Evolutionary conservation across 2,888 invertebrate species (phyloP), one percentile per base, ranked within the genome.

Genomic region (Phaedon cochleariae): DNA sequence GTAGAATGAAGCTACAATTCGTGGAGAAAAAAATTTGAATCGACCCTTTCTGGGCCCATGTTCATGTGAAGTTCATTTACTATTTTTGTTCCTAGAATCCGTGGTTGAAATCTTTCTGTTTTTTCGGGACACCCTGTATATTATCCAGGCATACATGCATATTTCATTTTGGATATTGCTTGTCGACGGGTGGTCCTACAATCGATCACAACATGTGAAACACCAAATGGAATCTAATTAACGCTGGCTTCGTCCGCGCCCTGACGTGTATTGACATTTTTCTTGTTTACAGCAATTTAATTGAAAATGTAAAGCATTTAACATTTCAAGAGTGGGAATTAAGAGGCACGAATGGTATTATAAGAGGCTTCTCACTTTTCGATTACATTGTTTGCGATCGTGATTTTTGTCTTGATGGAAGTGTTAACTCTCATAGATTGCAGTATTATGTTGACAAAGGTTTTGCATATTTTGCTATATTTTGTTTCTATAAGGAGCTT

Each of bases 381-480:
- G 46, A 51, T 58, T 55, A 65, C 48, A 15, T 29, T 59, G 65
- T 55, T 65, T 59, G 34, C 10, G 59, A 54, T 62, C 65, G 65
- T 66, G 65, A 62, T 59, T 54, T 34, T 66, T 22, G 17, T 22
- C 46, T 66, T 54, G 61, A 60, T 61, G 57, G 52, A 48, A 34
- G 52, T 48, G 57, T 62, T 57, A 62, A 22, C 29, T 21, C n/a
- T 59, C 21, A 49, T 59, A 20, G 59, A 34, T 26, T 15, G 2
- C 34, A 12, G 7, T 41, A 15, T 41, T 41, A 4, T 41, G 41
- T 41, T 41, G n/a, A 41, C 41, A 4, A 41, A 41, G 41, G 41
- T 41, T 41, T 41, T 15, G 41, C 41, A 41, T 41, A 41, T 41
- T 41, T 41, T 41, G 15, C 7, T n/a, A n/a, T n/a, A n/a, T n/a